phyloP scores from a whole-genome alignment of 2,797 vertebrate species.

The Parauchenoglanis ngamensis region DNA sequence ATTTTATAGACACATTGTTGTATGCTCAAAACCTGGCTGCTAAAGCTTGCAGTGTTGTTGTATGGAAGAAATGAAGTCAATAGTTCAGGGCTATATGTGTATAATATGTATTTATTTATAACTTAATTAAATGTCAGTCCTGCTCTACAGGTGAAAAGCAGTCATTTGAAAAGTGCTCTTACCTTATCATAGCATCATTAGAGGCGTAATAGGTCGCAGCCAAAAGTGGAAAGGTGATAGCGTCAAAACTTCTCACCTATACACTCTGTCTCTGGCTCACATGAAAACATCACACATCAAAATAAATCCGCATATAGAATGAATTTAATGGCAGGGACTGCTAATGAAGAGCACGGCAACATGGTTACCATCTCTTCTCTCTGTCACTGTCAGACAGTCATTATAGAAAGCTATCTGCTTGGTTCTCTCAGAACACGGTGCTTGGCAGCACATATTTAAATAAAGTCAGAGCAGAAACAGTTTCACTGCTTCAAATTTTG shows the following conservation, averaged over 20 bases:
- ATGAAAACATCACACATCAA: neutral
- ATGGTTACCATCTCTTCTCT: neutral
- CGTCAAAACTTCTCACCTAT: slow-evolving; percentile 69
- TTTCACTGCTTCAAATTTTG: slow-evolving; percentile 3
- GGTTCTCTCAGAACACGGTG: slow-evolving; percentile 44
- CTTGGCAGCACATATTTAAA: slow-evolving; percentile 62
- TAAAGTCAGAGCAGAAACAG: neutral
- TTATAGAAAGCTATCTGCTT: slow-evolving; percentile 28
- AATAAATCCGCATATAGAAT: neutral
- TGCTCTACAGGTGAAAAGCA: slow-evolving; percentile 1
- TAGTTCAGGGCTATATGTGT: neutral
- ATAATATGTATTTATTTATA: slow-evolving; percentile 9
- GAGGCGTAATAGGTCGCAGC: slow-evolving; percentile 74
- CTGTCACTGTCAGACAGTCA: slow-evolving; percentile 23
- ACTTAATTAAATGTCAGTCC: neutral
- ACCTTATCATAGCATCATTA: slow-evolving; percentile 64
- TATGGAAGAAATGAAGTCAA: neutral
- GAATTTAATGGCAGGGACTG: neutral
- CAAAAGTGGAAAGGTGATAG: slow-evolving; percentile 72
- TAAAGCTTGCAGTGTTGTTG: neutral
- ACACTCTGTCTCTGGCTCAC: slow-evolving; percentile 28
- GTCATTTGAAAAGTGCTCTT: slow-evolving; percentile 49
- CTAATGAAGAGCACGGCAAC: neutral
- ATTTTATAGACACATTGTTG: neutral
- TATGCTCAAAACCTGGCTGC: too few relatives aligned